Percentiles rank a stretch among this genome's conserved stretches.
Evolutionary conservation across 1,140 invertebrate genomes (phyloP).

Genomic region (Drosophila busckii): DNA sequence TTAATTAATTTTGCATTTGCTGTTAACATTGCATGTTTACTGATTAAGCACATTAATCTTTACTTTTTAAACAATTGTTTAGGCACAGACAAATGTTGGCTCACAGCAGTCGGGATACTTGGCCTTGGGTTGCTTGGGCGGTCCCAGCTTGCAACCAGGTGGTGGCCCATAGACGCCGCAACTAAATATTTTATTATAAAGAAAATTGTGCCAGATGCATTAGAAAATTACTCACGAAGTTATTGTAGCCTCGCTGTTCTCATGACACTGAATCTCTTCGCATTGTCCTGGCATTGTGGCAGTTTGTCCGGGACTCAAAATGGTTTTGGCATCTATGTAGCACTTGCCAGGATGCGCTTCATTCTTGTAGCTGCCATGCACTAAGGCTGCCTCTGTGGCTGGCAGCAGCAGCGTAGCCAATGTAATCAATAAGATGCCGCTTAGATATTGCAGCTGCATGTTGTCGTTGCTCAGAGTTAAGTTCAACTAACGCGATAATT

Average conservation of each 20-base stretch:
- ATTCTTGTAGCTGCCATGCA: constrained; percentile 1
- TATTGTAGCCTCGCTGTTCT: neutral
- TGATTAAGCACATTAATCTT: too few species aligned
- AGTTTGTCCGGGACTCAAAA: constrained; percentile 1
- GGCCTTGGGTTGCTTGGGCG: neutral
- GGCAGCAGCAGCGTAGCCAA: neutral
- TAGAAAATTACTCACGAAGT: too few species aligned
- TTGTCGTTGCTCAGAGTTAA: neutral
- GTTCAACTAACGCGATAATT: neutral
- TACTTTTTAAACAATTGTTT: too few species aligned
- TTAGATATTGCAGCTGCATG: constrained; percentile 6
- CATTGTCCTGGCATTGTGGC: constrained; percentile 4
- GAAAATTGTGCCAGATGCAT: too few species aligned
- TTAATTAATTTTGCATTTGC: too few species aligned
- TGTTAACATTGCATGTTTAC: too few species aligned
- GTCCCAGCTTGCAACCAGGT: constrained; percentile 5
- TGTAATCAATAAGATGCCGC: neutral
- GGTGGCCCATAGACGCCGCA: neutral
- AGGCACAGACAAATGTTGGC: too few species aligned
- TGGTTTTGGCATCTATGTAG: neutral
- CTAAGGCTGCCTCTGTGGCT: constrained; percentile 1
- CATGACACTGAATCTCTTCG: neutral
- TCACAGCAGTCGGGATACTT: constrained; percentile 28
- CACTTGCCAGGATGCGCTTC: constrained; percentile 22
- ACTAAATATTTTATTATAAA: too few species aligned